These are phyloP conservation scores for Macrosiphum euphorbiae DNA, from an alignment of 2,888 invertebrate species.

Conservation along the genomic window DNA sequence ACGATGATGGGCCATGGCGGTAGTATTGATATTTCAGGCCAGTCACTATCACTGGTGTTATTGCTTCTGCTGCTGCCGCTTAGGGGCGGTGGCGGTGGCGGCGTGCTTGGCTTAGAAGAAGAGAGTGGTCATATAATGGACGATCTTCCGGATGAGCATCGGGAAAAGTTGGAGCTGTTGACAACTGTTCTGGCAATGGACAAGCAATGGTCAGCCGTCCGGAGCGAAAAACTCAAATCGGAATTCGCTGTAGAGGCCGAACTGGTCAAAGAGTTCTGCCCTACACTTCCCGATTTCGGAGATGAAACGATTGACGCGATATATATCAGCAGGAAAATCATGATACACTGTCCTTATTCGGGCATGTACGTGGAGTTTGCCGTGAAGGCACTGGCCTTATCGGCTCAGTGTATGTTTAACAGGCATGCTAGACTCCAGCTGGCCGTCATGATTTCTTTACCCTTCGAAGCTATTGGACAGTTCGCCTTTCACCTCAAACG, in stretches of 20 bases:
- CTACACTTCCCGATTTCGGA: too few species aligned
- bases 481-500: not conserved
- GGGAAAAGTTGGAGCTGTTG: not conserved
- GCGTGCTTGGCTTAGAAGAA: not conserved
- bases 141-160: not conserved
- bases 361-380: slow-evolving; percentile 26
- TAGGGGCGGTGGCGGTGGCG: too few species aligned
- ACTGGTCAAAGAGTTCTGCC: not conserved
- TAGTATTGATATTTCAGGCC: not conserved
- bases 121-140: not conserved
- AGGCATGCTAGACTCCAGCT: not conserved
- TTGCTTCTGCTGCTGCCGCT: not conserved
- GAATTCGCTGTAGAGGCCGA: rapidly evolving
- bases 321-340: not conserved
- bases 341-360: not conserved
- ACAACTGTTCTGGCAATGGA: not conserved
- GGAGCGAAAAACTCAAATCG: not conserved
- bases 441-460: not conserved
- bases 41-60: not conserved
- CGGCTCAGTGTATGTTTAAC: not conserved
- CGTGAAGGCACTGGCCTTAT: not conserved
- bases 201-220: not conserved
- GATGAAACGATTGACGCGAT: not conserved
- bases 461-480: rapidly evolving
- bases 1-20: not conserved